Base-by-base conservation (phyloP, 2,888 invertebrate genomes). In the Autographa gamma region DNA sequence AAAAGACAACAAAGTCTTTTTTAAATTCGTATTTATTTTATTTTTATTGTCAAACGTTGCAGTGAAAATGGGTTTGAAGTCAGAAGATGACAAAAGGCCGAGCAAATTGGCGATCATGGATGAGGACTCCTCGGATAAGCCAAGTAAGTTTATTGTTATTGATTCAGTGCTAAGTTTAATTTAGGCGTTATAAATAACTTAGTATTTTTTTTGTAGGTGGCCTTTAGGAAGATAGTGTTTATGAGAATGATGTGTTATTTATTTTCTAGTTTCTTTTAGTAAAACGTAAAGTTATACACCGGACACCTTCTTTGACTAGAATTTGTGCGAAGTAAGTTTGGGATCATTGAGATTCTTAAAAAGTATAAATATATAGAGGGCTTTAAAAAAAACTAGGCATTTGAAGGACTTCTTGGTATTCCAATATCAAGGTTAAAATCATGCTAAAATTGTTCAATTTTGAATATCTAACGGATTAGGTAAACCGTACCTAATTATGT, bases 61-160 rank as follows among this genome's bases (percentile, higher is more conserved):
- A 88, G 94, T 94, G 93, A 93, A 89, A 90, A 95, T 95, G 95
- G 95, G 95, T 88, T 91, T 96, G 86, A 95, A 91, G 82, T 86
- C 90, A 66, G 95, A 95, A 80, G 95, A 95, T 83, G 93, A 94
- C 80, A 95, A 93, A 83, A 88, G 93, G 85, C 95, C 95, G 54
- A 96, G 96, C 90, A 96, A 95, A 85, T 81, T 96, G 90, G 95
- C 95, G 78, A 96, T 96, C 83, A 95, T 96, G 94, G 95, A 96
- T 86, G 95, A 95, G 76, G 95, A 95, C 60, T 80, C 85, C 63
- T 90, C 93, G 25, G 91, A 92, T 80, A 84, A 85, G 69, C 93
- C 94, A 93, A 86, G 96, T 96, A 78, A 94, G 95, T 93, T 63
- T 69, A 64, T 41, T 72, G 61, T 62, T 19, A 59, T 60, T 68